Base-by-base conservation (phyloP, 2,797 vertebrate genomes). In the Melanotaenia parkinsoni region DNA sequence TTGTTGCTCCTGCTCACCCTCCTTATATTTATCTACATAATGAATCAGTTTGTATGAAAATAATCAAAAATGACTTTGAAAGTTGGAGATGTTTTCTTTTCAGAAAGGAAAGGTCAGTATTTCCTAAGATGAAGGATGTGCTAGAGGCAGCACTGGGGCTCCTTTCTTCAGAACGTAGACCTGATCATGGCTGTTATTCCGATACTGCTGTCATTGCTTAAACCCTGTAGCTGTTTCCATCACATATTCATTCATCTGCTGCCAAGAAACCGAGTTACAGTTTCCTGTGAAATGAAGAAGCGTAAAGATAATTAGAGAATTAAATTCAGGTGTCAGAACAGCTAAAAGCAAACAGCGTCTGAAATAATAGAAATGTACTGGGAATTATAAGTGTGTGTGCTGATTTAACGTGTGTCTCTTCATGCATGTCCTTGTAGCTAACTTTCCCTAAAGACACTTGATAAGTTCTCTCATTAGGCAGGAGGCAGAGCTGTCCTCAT, bases 401-500 rank as follows among this genome's bases (percentile, higher is more conserved):
- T 67, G 63, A 51, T 68, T 67, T 22, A 51, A 24, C 30, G 51
- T 33, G 69, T 33, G 69, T 57, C 22, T 40, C 13, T 28, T 72
- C 1, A 7, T 53, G 80, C 57, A 75, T 79, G 73, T 67, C 63
- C 32, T 58, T 51, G 63, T 24, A 10, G 73, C 66, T 47, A 68
- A 66, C 70, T 74, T 65, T 65, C 70, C 67, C 70, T 33, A 45
- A 72, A 74, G 75, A 77, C 68, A 28, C 67, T 68, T 13, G 4
- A 2, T 53, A 50, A 43, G 51, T 74, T 61, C 33, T 72, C 77
- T 87, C 76, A 70, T 90, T 84, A 85, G 68, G 63, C 82, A 28
- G 45, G 32, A n/a, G 51, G 66, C 77, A 60, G 77, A 26, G 57
- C 70, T 16, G 74, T 83, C 69, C 88, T 90, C 84, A 77, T 89